phyloP scores from a whole-genome alignment of 2,113 vertebrate species.

The Corvus moneduloides region DNA sequence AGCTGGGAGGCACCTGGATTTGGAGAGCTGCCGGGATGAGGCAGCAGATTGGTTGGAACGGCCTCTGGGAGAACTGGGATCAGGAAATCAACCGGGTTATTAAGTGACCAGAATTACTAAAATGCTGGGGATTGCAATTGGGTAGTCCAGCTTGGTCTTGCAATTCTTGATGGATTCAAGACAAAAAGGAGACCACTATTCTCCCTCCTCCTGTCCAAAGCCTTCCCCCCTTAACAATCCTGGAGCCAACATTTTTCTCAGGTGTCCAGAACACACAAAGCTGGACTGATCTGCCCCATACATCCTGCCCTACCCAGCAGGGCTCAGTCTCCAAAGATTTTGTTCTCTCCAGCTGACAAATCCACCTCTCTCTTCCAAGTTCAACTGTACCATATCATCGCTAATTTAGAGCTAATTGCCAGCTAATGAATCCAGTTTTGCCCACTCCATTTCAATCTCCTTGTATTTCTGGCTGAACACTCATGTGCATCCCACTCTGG shows the following conservation, averaged over 20 bases:
- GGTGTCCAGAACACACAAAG: neutral
- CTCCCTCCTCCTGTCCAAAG: neutral
- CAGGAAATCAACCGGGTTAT: neutral
- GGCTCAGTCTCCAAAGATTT: neutral
- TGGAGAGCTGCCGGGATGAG: neutral
- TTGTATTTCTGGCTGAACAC: slow-evolving; percentile 38
- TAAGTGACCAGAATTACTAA: neutral
- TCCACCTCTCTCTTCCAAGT: slow-evolving; percentile 19
- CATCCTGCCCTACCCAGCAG: neutral
- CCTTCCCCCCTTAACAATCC: neutral
- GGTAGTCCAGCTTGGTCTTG: neutral
- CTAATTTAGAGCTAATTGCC: slow-evolving; percentile 71
- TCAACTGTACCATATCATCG: neutral
- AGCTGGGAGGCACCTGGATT: neutral
- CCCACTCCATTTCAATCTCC: slow-evolving; percentile 47
- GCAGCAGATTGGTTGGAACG: neutral
- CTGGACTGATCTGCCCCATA: neutral
- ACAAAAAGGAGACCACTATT: neutral
- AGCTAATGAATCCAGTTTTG: slow-evolving; percentile 70
- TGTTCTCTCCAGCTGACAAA: slow-evolving; percentile 36
- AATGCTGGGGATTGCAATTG: neutral
- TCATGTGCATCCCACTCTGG: slow-evolving; percentile 49
- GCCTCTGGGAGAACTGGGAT: neutral
- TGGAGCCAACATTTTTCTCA: neutral
- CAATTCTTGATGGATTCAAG: neutral